These are phyloP conservation scores for Crocuta crocuta DNA, from an alignment of 2,113 vertebrate genomes.

Conservation along the genomic window DNA sequence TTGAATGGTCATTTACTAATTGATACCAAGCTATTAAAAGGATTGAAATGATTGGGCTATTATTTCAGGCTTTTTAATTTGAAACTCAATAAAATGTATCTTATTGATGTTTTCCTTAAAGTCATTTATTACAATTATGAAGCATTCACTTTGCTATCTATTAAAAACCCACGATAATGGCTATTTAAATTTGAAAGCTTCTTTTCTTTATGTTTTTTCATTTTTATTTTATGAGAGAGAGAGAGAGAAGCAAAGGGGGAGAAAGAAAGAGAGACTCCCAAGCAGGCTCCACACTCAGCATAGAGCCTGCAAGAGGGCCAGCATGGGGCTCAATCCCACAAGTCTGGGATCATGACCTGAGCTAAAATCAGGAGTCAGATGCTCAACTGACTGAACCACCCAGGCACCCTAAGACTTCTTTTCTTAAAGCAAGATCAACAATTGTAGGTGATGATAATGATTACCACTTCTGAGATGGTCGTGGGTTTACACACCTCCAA, in stretches of 20 bases:
- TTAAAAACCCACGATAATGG: background rate
- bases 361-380: no score
- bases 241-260: no score
- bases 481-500: background rate
- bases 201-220: no score
- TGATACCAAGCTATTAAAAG: conserved; percentile 15
- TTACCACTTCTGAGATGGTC: background rate
- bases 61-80: conserved; percentile 1
- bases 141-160: background rate
- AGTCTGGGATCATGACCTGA: no score
- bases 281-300: no score
- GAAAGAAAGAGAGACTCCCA: no score
- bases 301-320: no score
- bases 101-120: conserved; percentile 25
- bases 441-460: background rate
- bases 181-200: background rate
- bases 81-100: background rate
- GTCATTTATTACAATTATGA: conserved; percentile 23
- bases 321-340: no score
- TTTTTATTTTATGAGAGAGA: no score
- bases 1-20: background rate
- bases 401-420: background rate
- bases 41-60: background rate
- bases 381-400: no score
- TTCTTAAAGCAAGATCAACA: background rate